Base-by-base conservation (phyloP, 2,113 vertebrate genomes). In the Notarius lentiginosus region DNA sequence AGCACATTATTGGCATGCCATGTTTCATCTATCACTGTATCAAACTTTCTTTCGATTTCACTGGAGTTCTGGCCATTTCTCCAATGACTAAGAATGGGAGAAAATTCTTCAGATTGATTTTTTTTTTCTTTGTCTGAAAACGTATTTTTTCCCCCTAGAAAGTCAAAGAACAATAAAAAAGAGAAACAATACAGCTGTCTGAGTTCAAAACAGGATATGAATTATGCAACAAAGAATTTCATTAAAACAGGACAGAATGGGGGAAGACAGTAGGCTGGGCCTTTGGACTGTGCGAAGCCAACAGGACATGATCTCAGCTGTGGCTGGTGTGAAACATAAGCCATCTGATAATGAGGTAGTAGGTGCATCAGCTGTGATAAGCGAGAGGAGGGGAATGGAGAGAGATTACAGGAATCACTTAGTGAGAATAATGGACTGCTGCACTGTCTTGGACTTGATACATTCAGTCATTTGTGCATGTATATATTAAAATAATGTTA, bases 141-240 rank as follows among this genome's bases (percentile, higher is more conserved):
- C 47, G 30, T 58, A 41, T 49, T 81, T 68, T 84, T 76, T 73
- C 73, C 79, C 84, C 60, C 89, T 86, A 91, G 93, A 93, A 87
- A 82, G 91, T 91, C 89, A 94, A 92, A 93, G 93, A 95, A 95
- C 93, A 94, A 94, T 94, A 93, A 92, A 94, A 92, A 86, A 65
- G 80, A 89, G 63, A 93, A 91, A 94, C 92, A 94, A 93, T 92
- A 91, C 90, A 63, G 72, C 92, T 91, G 89, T 93, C 92, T 92
- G 92, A 88, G 91, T 89, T 91, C 90, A 95, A 89, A 95, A 94
- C 94, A 95, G 94, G 95, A 95, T 94, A 91, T 93, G 93, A 93
- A 95, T 94, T 95, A 94, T 92, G 93, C 92, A 95, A 93, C 91
- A 93, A 87, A 94, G 90, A 94, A 94, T 94, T 93, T 86, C 90